phyloP scores from a whole-genome alignment of 2,888 invertebrate species.

The Papilio gigon region DNA sequence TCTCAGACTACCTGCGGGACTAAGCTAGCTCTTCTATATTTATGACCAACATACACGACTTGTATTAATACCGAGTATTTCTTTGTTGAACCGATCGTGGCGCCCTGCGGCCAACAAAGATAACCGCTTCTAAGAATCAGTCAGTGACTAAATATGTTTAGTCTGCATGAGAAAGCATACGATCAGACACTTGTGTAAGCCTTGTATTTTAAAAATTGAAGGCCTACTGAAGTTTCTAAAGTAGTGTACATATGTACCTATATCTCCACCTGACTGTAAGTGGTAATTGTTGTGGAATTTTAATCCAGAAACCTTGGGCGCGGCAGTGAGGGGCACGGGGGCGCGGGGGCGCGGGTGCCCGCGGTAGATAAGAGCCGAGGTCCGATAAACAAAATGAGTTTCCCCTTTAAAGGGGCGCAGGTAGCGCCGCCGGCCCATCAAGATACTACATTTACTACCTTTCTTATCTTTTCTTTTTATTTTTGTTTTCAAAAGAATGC shows the following conservation, averaged over 20 bases:
- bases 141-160: too few relatives aligned
- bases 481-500: slow-evolving; percentile 10
- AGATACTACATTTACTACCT: slow-evolving; percentile 21
- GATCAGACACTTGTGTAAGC: too few relatives aligned
- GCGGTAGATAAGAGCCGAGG: neutral
- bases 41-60: too few relatives aligned
- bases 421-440: neutral
- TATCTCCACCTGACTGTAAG: too few relatives aligned
- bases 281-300: neutral
- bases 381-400: slow-evolving; percentile 31
- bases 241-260: neutral
- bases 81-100: too few relatives aligned
- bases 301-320: neutral
- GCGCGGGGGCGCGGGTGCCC: neutral
- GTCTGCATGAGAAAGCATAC: too few relatives aligned
- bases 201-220: too few relatives aligned
- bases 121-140: too few relatives aligned
- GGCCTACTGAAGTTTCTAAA: too few relatives aligned
- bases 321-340: neutral
- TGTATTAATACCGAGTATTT: too few relatives aligned
- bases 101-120: too few relatives aligned
- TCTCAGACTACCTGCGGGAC: neutral
- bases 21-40: neutral
- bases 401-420: slow-evolving; percentile 11
- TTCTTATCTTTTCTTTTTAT: slow-evolving; percentile 13